Evolutionary conservation across 2,797 vertebrate genomes (phyloP), one percentile per base, ranked within the genome.

Genomic region (Urophycis tenuis): DNA sequence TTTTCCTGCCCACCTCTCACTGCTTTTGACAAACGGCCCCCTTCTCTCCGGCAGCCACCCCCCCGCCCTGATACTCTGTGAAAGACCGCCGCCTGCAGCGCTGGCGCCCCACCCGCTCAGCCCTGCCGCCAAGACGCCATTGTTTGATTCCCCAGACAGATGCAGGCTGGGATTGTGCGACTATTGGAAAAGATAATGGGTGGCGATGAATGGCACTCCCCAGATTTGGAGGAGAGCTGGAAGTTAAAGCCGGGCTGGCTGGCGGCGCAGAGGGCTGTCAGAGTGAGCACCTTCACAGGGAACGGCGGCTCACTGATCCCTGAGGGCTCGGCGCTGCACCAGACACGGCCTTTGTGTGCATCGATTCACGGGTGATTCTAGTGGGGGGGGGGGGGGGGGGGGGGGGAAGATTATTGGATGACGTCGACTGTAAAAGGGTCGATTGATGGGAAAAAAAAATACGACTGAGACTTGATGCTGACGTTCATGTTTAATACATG

Each of bases 161-260:
- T 60, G 53, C 53, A 60, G n/a, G 53, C 53, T 29, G 60, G n/a
- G 25, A 22, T 25, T 29, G 49, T 60, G 53, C 25, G 53, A 60
- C 53, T 60, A 60, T 60, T 25, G 60, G 60, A 64, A 64, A 64
- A 64, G 60, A 64, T 64, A 64, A 64, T 64, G 60, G 25, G 60
- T 64, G 60, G 60, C n/a, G 25, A 64, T 64, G 60, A 64, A 64
- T 64, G 60, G 60, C 25, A 64, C n/a, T 64, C 8, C 41, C 60
- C 3, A 64, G 49, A 9, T 60, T 60, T 60, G 0, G 8, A 60
- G 49, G 29, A 29, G 60, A 29, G 25, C 3, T 64, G 25, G 60
- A 29, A 64, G 25, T 64, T n/a, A 25, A 25, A 64, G 53, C n/a
- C 29, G 60, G 10, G 22, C 45, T 8, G 53, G 8, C 60, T 25